Percentiles rank a stretch among this genome's conserved stretches.
These are phyloP conservation scores for Phalanger gymnotis DNA, from an alignment of 2,797 vertebrate species.

Conservation along the genomic window DNA sequence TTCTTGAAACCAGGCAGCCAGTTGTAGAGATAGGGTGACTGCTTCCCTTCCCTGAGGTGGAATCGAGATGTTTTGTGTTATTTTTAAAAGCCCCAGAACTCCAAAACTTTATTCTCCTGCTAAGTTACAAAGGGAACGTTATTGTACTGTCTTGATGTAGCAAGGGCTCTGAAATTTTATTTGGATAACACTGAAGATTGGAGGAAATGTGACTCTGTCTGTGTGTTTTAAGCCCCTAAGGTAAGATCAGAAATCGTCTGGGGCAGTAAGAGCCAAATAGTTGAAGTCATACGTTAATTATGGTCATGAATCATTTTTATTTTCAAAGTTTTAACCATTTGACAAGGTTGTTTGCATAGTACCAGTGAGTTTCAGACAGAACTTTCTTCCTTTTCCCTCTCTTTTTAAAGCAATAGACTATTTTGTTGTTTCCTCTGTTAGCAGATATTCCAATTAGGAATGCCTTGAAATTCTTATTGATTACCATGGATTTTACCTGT, in stretches of 20 bases:
- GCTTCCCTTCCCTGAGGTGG: slow-evolving; percentile 56
- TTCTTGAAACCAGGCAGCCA: slow-evolving; percentile 29
- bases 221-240: slow-evolving; percentile 79
- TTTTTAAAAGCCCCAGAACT: slow-evolving; percentile 66
- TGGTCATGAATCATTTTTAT: slow-evolving; percentile 81
- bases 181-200: slow-evolving; percentile 79
- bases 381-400: slow-evolving; percentile 14
- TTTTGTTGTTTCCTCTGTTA: slow-evolving; percentile 64
- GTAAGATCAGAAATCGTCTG: slow-evolving; percentile 80
- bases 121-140: slow-evolving; percentile 67
- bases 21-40: slow-evolving; percentile 57
- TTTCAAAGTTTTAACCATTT: slow-evolving; percentile 77
- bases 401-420: slow-evolving; percentile 67
- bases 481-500: background rate
- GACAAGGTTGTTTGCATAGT: slow-evolving; percentile 78
- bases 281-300: slow-evolving; percentile 80
- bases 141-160: slow-evolving; percentile 73
- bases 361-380: slow-evolving; percentile 69
- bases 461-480: background rate
- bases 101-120: slow-evolving; percentile 71
- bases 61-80: slow-evolving; percentile 70
- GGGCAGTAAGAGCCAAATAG: slow-evolving; percentile 76
- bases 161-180: slow-evolving; percentile 72
- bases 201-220: slow-evolving; percentile 81
- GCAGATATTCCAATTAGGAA: slow-evolving; percentile 50